Evolutionary conservation across 2,888 invertebrate genomes (phyloP), one percentile per base, ranked within the genome.

Genomic region (Agrochola litura): DNA sequence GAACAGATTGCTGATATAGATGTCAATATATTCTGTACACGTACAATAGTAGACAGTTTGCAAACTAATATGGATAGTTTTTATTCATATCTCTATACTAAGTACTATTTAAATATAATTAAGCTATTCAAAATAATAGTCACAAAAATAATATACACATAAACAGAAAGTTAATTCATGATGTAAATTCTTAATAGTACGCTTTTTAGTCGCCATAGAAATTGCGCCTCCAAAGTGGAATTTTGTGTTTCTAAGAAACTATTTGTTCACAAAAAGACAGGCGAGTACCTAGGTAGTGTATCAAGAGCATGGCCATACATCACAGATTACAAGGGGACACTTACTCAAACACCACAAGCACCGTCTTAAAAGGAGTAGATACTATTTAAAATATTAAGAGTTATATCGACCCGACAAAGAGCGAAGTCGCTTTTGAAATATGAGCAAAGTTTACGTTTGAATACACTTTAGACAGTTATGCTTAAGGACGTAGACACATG

Each of bases 271-370:
- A 83, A 84, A 83, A 85, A 83, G 73, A 66, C 78, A 75, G 58
- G 68, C 76, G 64, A 78, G 77, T 79, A 77, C 86, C 80, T 82
- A 88, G 83, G 81, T 83, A 88, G 84, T 86, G 72, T 85, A 89
- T 89, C 85, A 86, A 80, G 77, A 85, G 75, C 85, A 77, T 83
- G 87, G 87, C 81, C 89, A 90, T 92, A 89, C 78, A 91, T 92
- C 91, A 91, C 90, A 90, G 91, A 89, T 89, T 89, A 91, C 89
- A 89, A 73, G 85, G 67, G 82, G 89, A 90, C 91, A 91, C 89
- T 91, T 89, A 91, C 90, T 91, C 90, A 89, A 90, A 89, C 82
- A 82, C 87, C 89, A 90, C 88, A 89, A 87, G 88, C 87, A 82
- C 79, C 77, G 89, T 84, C 87, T 89, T 89, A 89, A 88, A 88